Base-by-base conservation (phyloP, 2,888 invertebrate species). In the Corythucha ciliata region DNA sequence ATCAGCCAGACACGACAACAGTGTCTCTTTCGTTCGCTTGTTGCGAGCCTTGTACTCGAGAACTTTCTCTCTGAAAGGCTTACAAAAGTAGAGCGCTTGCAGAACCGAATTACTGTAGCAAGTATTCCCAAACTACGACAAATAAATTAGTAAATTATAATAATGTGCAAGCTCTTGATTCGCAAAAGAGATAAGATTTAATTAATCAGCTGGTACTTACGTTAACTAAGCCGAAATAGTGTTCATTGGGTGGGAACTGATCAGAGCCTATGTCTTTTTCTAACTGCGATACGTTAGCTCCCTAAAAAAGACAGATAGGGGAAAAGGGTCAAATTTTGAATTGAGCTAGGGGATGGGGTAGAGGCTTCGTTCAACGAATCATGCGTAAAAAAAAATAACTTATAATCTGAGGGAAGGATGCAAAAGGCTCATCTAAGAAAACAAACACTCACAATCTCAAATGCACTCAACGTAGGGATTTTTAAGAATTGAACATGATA, bases 31-130 rank as follows among this genome's bases (percentile, higher is more conserved):
- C 44, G 89, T 89, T 66, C 91, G 74, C 68, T 92, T 92, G 66
- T 91, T 92, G 68, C 90, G 89, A 24, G 90, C 89, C 72, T 97
- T 97, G 70, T 98, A 98, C 69, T 94, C 94, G 58, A 99, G 75
- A 47, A 99, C 94, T 73, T 91, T 94, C 66, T 99, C 98, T 68
- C 98, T 80, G 69, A 99, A 99, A 54, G 98, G 98, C 66, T 92
- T 88, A 72, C 98, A 99, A 71, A 98, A 99, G 70, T 98, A 99
- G 59, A 99, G 75, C 25, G 98, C 98, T 79, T 99, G 98, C 59
- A 99, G 77, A 62, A 99, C 98, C 37, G 97, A 97, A 72, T 99
- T 99, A 70, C 96, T 96, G 70, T 99, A 99, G 73, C 98, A 99
- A 25, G 98, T 99, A 72, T 99, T 99, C 62, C 98, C 98, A 76